These are phyloP conservation scores for Xiphorhynchus elegans DNA, from an alignment of 2,113 vertebrate genomes.

Conservation along the genomic window DNA sequence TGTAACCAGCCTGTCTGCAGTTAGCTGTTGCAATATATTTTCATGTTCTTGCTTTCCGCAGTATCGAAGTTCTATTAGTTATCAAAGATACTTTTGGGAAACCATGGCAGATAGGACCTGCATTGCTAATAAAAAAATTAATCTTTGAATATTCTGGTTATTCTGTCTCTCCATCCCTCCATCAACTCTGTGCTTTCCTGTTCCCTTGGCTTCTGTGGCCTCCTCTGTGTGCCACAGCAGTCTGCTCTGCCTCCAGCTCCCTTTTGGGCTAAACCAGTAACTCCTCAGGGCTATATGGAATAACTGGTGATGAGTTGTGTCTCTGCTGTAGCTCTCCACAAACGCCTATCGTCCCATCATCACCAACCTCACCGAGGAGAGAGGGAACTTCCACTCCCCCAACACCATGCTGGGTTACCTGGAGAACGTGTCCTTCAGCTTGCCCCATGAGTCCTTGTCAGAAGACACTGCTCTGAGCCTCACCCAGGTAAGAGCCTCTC, in stretches of 20 bases:
- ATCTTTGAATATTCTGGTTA: background rate
- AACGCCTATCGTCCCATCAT: conserved; percentile 72
- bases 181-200: background rate
- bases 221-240: background rate
- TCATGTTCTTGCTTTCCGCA: background rate
- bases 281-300: background rate
- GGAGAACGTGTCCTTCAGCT: conserved; percentile 68
- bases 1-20: background rate
- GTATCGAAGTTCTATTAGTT: background rate
- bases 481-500: conserved; percentile 77
- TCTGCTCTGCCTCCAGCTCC: background rate
- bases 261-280: background rate
- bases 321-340: conserved; percentile 67
- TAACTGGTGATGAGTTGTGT: background rate
- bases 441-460: conserved; percentile 77
- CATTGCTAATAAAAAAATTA: background rate
- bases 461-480: conserved; percentile 81
- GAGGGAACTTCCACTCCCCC: conserved; percentile 12
- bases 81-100: background rate
- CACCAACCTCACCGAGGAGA: conserved; percentile 28
- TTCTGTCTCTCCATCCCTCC: background rate
- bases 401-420: conserved; percentile 66
- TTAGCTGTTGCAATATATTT: background rate
- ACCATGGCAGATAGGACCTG: background rate
- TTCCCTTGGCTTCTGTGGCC: background rate